Evolutionary conservation across 2,888 invertebrate genomes (phyloP), one percentile per base, ranked within the genome.

Genomic region (Amblyjoppa proteus): DNA sequence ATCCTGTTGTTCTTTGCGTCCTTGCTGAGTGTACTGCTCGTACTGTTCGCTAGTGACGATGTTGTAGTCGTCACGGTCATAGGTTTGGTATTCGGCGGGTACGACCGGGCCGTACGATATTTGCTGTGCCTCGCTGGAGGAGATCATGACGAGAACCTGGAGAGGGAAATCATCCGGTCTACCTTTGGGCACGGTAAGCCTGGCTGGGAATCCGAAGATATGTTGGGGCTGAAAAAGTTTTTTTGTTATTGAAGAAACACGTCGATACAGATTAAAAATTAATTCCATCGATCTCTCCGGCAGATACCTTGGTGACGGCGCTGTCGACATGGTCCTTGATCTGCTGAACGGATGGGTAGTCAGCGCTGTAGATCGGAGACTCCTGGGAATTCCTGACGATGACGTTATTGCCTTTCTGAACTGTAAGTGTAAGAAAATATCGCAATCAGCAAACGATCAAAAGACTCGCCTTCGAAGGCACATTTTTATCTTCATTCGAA

Each of bases 301-400:
- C 76, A 49, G 2, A 79, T 89, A 94, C 94, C 89, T 94, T 90
- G 53, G 91, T 92, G 74, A 94, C 85, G 69, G 96, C 95, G n/a
- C 95, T 92, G 87, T 96, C 95, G 34, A 97, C 94, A 89, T 95
- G 95, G 90, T 96, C 95, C 95, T 95, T 95, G 81, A 97, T 94
- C 87, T 96, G 95, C 28, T 95, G 95, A 90, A 96, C 96, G 90
- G 96, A 95, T 53, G 96, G 95, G 81, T 89, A 91, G 88, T 95
- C 95, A 56, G 92, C 90, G 85, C 94, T 93, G 69, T 90, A 90
- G 79, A 88, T 88, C 64, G 93, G 89, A n/a, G 94, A 90, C 70
- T 97, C 96, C n/a, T 95, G 93, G 16, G 97, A 97, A 93, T 96
- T 95, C 88, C 97, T 96, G 56, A 96, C 94, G 89, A 97, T 96